Evolutionary conservation across 1,140 invertebrate genomes (phyloP).

Genomic region (Octopus bimaculoides): DNA sequence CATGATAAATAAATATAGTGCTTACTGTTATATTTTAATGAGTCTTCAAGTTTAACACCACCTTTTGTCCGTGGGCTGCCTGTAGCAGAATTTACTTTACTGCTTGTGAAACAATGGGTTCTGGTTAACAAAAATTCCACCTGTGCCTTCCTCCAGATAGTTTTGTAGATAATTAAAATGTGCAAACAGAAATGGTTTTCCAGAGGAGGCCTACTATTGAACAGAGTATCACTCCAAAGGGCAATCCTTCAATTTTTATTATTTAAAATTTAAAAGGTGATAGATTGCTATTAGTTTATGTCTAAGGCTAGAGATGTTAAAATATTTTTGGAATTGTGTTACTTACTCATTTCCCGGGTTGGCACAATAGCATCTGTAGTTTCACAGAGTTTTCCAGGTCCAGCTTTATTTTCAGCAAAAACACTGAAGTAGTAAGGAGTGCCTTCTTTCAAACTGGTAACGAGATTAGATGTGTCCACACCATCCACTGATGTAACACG

Average conservation of each 20-base stretch:
- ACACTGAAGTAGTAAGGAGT: conserved; percentile 96
- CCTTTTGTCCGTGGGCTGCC: too few relatives aligned
- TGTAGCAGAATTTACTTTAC: too few relatives aligned
- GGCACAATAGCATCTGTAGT: conserved; percentile 71
- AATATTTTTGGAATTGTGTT: conserved; percentile 71
- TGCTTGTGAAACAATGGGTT: too few relatives aligned
- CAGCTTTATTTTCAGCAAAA: conserved; percentile 93
- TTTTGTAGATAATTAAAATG: too few relatives aligned
- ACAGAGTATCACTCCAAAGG: conserved; percentile 84
- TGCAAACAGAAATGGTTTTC: too few relatives aligned
- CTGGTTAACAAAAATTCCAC: too few relatives aligned
- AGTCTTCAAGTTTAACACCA: too few relatives aligned
- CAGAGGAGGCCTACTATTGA: conserved; percentile 24
- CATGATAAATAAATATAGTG: too few relatives aligned
- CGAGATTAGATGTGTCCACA: conserved; percentile 54
- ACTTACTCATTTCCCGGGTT: conserved; percentile 58
- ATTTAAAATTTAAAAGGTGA: conserved; percentile 71
- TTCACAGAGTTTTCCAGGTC: conserved; percentile 82
- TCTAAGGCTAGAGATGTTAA: conserved; percentile 63
- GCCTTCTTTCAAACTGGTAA: conserved; percentile 83
- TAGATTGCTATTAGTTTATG: conserved; percentile 62
- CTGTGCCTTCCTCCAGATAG: too few relatives aligned
- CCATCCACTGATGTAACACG: conserved; percentile 38
- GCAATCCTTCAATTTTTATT: conserved; percentile 91
- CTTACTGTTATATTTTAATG: too few relatives aligned